These are phyloP conservation scores for Imbricaverruca yamaguchii DNA, from an alignment of 2,888 invertebrate species.

Conservation along the genomic window DNA sequence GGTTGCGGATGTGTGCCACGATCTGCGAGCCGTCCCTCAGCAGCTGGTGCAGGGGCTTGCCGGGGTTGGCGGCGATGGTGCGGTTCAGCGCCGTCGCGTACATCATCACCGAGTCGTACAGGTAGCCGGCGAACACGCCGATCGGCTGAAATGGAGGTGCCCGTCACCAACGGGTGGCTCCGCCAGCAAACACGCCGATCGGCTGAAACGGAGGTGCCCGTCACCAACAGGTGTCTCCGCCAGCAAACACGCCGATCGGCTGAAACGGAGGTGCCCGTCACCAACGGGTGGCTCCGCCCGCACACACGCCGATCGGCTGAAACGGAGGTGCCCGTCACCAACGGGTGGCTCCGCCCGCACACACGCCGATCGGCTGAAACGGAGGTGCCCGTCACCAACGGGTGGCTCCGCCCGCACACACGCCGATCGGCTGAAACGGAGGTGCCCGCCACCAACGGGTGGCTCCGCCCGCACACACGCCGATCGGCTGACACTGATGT, in stretches of 20 bases:
- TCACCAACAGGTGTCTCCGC: slow-evolving; percentile 38
- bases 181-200: slow-evolving; percentile 52
- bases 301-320: slow-evolving; percentile 40
- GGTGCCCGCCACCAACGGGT: no score
- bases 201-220: slow-evolving; percentile 18
- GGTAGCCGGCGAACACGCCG: slow-evolving; percentile 61
- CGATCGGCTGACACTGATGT: slow-evolving; percentile 24
- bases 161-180: no score
- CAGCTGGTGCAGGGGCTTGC: slow-evolving; percentile 43
- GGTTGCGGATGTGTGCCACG: slow-evolving; percentile 43
- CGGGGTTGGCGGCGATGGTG: slow-evolving; percentile 48
- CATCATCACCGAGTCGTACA: slow-evolving; percentile 87
- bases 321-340: no score
- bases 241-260: slow-evolving; percentile 49
- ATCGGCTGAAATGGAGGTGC: slow-evolving; percentile 23
- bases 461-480: slow-evolving; percentile 58
- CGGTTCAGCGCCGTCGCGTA: slow-evolving; percentile 80
- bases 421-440: slow-evolving; percentile 28
- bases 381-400: no score
- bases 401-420: slow-evolving; percentile 52
- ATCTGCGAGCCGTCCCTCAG: slow-evolving; percentile 80
- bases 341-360: slow-evolving; percentile 52
- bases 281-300: slow-evolving; percentile 48
- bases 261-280: not conserved
- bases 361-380: slow-evolving; percentile 28